Evolutionary conservation across 2,888 invertebrate genomes (phyloP).

Genomic region (Drosophila algonquin): DNA sequence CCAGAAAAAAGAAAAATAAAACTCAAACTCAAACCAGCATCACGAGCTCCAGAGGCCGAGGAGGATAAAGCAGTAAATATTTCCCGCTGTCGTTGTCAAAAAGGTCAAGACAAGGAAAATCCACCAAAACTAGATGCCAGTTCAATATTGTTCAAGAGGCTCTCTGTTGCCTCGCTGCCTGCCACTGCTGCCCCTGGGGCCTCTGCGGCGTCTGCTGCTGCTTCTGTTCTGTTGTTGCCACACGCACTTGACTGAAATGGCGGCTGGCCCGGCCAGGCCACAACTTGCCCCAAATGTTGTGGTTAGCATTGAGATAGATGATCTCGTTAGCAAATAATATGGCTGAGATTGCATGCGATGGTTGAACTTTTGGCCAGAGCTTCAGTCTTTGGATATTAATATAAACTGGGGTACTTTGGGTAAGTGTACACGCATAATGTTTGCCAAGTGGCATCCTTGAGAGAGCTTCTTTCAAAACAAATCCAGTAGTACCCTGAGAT

Average conservation of each 20-base stretch:
- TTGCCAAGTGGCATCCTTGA: not conserved
- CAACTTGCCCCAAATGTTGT: slow-evolving; percentile 37
- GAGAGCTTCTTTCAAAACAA: not conserved
- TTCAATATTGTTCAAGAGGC: slow-evolving; percentile 32
- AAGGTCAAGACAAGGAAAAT: slow-evolving; percentile 48
- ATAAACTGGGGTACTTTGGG: not conserved
- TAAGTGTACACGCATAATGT: not conserved
- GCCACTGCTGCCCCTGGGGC: slow-evolving; percentile 3
- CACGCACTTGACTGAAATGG: slow-evolving; percentile 39
- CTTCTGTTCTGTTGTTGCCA: slow-evolving; percentile 33
- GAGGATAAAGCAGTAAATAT: slow-evolving; percentile 75
- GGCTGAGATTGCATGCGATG: slow-evolving; percentile 27
- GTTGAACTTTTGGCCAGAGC: slow-evolving; percentile 19
- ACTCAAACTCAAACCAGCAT: slow-evolving; percentile 63
- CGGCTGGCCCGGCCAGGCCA: slow-evolving; percentile 16
- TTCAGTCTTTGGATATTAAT: slow-evolving; percentile 2
- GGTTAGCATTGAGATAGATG: slow-evolving; percentile 60
- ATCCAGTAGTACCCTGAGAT: not conserved
- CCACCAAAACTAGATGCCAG: slow-evolving; percentile 48
- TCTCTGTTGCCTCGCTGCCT: slow-evolving; percentile 17
- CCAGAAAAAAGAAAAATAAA: slow-evolving; percentile 22
- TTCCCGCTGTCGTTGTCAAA: slow-evolving; percentile 53
- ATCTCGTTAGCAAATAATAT: slow-evolving; percentile 53
- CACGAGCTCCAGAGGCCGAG: slow-evolving; percentile 58
- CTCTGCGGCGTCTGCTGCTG: not conserved